These are phyloP conservation scores for Drosophila limbata DNA, from an alignment of 2,888 invertebrate species.

Conservation along the genomic window DNA sequence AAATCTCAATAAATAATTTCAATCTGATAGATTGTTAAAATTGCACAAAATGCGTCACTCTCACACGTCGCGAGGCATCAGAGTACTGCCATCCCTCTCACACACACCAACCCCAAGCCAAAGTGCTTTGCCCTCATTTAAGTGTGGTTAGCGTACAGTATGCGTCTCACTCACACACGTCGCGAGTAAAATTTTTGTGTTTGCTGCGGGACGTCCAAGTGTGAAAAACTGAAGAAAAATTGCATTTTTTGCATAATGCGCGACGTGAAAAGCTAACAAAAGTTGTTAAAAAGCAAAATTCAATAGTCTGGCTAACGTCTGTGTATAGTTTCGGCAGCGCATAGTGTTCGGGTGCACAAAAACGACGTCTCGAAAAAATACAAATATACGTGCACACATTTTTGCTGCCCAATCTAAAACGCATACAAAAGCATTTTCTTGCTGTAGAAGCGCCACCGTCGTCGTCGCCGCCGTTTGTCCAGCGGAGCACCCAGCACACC, in stretches of 20 bases:
- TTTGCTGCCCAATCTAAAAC: constrained; percentile 76
- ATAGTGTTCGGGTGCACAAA: constrained; percentile 67
- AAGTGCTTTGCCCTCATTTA: constrained; percentile 80
- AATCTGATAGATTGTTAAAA: not conserved
- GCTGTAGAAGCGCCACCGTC: constrained; percentile 58
- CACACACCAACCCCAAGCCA: constrained; percentile 54
- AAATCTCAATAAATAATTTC: not conserved
- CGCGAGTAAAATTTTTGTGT: constrained; percentile 79
- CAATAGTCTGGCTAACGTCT: constrained; percentile 65
- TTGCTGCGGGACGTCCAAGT: constrained; percentile 73
- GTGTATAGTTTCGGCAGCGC: constrained; percentile 66
- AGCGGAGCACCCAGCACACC: constrained; percentile 74
- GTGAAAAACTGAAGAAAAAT: constrained; percentile 79
- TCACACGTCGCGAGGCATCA: constrained; percentile 38
- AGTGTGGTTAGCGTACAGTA: constrained; percentile 65
- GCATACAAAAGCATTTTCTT: constrained; percentile 79
- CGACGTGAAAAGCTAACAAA: constrained; percentile 80
- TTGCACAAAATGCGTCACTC: constrained; percentile 36
- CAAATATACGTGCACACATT: constrained; percentile 74
- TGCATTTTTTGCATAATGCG: constrained; percentile 82
- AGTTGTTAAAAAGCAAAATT: constrained; percentile 69
- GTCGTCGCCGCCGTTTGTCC: constrained; percentile 58
- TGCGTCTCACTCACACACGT: constrained; percentile 73
- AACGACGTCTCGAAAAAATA: constrained; percentile 69
- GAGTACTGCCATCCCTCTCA: constrained; percentile 57